Evolutionary conservation across 92 coral and sea anemone genomes (phyloP).

Genomic region (Siderastrea siderea): DNA sequence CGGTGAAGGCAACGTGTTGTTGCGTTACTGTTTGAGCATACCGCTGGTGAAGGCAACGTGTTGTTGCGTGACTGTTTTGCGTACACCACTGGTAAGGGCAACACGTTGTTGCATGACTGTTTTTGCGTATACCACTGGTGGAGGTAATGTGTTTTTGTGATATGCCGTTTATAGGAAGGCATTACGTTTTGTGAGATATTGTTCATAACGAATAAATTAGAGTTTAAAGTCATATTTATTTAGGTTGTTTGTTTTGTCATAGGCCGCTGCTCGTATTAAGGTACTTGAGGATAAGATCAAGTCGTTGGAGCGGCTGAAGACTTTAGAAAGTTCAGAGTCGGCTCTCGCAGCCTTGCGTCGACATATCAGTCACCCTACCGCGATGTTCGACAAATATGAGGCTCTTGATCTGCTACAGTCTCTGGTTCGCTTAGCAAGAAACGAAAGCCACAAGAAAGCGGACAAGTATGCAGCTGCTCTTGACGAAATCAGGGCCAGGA

Average conservation of each 20-base stretch:
- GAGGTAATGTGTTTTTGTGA: no score
- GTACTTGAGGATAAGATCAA: constrained; percentile 1
- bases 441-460: constrained; percentile 17
- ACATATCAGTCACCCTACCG: constrained; percentile 8
- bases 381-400: constrained; percentile 19
- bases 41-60: background rate
- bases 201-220: background rate
- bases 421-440: constrained; percentile 28
- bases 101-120: no score
- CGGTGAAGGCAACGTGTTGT: background rate
- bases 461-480: no score
- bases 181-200: constrained; percentile 9
- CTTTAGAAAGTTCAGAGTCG: constrained; percentile 5
- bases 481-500: no score
- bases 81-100: no score
- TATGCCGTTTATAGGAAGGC: background rate
- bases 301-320: constrained; percentile 4
- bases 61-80: no score
- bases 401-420: constrained; percentile 17
- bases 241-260: constrained; percentile 12
- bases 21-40: background rate
- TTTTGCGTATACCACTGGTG: no score
- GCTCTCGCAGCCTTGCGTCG: constrained; percentile 29
- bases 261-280: constrained; percentile 15
- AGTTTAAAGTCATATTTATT: constrained; percentile 2